phyloP scores from a whole-genome alignment of 2,113 vertebrate genomes.

The Oceanites oceanicus region DNA sequence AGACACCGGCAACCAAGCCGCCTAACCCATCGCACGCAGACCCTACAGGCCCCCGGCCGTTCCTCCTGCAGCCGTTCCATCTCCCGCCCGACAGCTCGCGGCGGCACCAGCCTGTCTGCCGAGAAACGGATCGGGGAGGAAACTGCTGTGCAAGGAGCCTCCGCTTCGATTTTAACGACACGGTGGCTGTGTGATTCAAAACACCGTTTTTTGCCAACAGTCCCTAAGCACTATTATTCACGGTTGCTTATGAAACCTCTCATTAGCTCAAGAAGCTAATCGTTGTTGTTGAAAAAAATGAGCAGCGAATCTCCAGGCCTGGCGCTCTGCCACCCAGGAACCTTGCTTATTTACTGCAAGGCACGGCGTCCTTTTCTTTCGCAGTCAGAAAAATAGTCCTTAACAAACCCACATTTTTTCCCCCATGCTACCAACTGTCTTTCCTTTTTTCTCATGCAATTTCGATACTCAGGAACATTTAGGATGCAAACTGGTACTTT shows the following conservation, averaged over 20 bases:
- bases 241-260: conserved; percentile 33
- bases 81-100: neutral
- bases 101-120: neutral
- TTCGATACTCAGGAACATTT: fast-evolving
- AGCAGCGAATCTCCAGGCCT: conserved; percentile 24
- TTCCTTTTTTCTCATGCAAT: neutral
- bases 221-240: conserved; percentile 7
- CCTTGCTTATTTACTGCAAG: neutral
- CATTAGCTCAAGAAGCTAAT: conserved; percentile 47
- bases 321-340: conserved; percentile 15
- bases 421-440: fast-evolving
- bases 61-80: neutral
- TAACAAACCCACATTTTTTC: neutral
- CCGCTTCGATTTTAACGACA: fast-evolving
- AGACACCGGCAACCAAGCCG: neutral
- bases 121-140: fast-evolving
- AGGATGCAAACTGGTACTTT: neutral
- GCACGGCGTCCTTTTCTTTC: fast-evolving
- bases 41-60: fast-evolving
- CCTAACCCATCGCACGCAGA: fast-evolving
- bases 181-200: neutral
- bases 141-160: neutral
- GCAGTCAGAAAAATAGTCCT: neutral
- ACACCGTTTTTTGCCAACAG: neutral
- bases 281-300: neutral